phyloP scores from a whole-genome alignment of 2,888 invertebrate species.

The Acrocyrtus sp. region DNA sequence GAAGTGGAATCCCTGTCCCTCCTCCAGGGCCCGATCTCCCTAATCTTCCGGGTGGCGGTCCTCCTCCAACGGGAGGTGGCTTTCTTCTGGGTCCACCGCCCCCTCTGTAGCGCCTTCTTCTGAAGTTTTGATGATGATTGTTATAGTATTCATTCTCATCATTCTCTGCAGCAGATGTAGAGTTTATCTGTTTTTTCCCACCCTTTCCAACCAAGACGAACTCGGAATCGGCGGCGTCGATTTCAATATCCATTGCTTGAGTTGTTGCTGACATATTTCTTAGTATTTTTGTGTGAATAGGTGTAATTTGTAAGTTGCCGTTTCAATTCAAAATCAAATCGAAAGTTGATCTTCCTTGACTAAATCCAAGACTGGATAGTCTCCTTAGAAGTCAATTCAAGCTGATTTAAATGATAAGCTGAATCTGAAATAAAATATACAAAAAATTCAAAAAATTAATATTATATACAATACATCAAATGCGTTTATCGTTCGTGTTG shows the following conservation, averaged over 20 bases:
- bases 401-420: neutral
- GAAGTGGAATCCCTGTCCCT: conserved; percentile 1
- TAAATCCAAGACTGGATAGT: neutral
- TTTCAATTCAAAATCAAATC: neutral
- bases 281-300: no score
- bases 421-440: neutral
- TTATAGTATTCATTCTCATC: conserved; percentile 26
- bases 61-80: conserved; percentile 2
- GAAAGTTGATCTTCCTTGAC: neutral
- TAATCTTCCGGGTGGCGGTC: no score
- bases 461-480: neutral
- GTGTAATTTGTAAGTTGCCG: neutral
- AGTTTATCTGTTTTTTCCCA: conserved; percentile 9
- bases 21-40: neutral
- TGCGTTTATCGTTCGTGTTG: neutral
- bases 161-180: conserved; percentile 1
- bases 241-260: neutral
- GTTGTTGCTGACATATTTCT: neutral
- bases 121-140: neutral
- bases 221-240: neutral
- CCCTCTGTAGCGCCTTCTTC: conserved; percentile 13
- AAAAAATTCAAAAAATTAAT: no score
- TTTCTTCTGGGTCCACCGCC: neutral
- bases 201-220: conserved; percentile 8
- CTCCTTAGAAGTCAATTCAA: neutral